Percentiles rank a stretch among this genome's conserved stretches.
phyloP scores from a whole-genome alignment of 2,113 vertebrate species.

The Neopipo cinnamomea region DNA sequence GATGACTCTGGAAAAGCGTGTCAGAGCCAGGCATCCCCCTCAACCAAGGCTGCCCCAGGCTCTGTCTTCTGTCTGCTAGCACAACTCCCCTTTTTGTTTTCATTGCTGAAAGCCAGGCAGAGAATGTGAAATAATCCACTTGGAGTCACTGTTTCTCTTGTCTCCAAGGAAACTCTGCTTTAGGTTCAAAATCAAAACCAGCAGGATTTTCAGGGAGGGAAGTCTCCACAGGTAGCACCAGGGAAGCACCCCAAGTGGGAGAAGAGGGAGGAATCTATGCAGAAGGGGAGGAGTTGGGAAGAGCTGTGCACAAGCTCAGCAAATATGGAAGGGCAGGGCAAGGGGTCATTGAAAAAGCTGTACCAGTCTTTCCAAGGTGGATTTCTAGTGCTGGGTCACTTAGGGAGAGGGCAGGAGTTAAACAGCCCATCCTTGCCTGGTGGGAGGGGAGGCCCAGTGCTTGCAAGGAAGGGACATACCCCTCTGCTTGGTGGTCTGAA shows the following conservation, averaged over 20 bases:
- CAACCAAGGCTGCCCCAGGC: accelerated
- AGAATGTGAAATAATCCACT: not conserved
- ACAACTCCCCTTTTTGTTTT: not conserved
- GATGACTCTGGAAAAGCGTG: not conserved
- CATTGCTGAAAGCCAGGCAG: not conserved
- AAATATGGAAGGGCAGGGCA: not conserved
- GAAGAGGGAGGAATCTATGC: not conserved
- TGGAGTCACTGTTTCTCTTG: not conserved
- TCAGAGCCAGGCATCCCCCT: not conserved
- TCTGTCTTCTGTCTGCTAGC: not conserved
- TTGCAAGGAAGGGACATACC: not conserved
- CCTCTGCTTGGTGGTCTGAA: not conserved
- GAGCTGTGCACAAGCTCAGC: not conserved
- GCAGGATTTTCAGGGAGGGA: not conserved
- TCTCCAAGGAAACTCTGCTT: constrained; percentile 39
- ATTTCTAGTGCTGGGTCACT: not conserved
- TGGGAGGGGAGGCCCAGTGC: not conserved
- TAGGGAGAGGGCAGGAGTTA: not conserved
- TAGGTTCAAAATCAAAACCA: not conserved
- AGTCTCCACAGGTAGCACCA: not conserved
- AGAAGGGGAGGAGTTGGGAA: not conserved
- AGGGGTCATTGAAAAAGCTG: not conserved
- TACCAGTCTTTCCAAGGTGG: not conserved
- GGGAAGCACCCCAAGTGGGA: not conserved
- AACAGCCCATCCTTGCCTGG: not conserved